A percentile compares a stretch with the other conserved stretches of the same genome.
phyloP scores from a whole-genome alignment of 2,797 vertebrate species.

The Sebastes variabilis region DNA sequence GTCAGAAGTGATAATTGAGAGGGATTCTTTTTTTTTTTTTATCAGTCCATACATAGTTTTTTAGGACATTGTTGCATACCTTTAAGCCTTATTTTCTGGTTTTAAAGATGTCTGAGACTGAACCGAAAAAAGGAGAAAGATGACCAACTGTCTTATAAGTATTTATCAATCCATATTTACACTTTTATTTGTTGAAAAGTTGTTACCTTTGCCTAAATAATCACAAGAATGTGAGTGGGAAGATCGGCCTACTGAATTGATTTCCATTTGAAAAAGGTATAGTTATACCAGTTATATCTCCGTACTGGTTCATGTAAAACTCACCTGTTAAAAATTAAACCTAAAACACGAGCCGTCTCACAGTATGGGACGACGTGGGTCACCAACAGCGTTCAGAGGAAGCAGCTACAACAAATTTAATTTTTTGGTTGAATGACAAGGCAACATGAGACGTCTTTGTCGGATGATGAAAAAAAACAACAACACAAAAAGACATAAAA shows the following conservation, averaged over 20 bases:
- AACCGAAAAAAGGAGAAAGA: neutral
- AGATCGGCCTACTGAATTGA: neutral
- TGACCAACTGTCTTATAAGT: neutral
- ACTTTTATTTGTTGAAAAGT: neutral
- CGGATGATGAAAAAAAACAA: neutral
- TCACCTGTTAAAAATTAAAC: constrained; percentile 1
- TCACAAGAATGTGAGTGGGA: neutral
- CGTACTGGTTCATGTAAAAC: neutral
- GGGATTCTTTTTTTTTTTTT: neutral
- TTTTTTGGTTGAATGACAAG: constrained; percentile 42
- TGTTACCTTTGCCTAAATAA: neutral
- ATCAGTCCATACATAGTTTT: neutral
- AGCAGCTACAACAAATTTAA: constrained; percentile 16
- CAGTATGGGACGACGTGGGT: neutral
- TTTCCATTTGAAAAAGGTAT: neutral
- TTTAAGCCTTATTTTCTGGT: neutral
- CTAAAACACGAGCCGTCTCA: neutral
- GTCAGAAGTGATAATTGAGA: too few relatives aligned
- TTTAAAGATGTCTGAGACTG: neutral
- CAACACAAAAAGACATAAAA: constrained; percentile 37
- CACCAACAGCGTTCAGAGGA: constrained; percentile 3
- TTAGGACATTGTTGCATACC: neutral
- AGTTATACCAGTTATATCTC: neutral
- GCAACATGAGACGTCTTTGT: constrained; percentile 9
- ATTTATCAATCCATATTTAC: constrained; percentile 30